Percentiles rank a stretch among this genome's conserved stretches.
Conservation (phyloP, 2,113 vertebrate genomes). For the Delphinapterus leucas region DNA sequence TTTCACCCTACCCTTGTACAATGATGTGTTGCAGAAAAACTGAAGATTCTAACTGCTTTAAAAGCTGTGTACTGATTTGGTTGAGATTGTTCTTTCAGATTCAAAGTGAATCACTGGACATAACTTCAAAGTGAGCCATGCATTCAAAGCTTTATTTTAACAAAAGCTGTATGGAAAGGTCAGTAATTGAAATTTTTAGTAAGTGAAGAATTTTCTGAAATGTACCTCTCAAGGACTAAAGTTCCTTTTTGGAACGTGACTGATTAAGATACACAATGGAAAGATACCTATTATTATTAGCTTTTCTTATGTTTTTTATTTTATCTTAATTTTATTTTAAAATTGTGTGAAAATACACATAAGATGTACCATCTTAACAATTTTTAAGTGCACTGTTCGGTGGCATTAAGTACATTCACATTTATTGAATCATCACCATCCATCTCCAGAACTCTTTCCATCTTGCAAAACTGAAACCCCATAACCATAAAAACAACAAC, state of each 20-base stretch:
- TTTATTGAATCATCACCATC: neutral
- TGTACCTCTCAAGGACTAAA: neutral
- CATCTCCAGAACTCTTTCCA: neutral
- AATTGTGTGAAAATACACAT: neutral
- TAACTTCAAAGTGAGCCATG: neutral
- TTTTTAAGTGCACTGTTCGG: neutral
- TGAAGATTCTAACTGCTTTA: neutral
- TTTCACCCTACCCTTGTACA: neutral
- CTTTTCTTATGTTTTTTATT: neutral
- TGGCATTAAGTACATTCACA: neutral
- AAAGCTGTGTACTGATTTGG: neutral
- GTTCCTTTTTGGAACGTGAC: neutral
- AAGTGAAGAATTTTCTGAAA: neutral
- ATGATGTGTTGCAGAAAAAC: neutral
- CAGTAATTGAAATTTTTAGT: neutral
- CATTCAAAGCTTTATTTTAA: neutral
- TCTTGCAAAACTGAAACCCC: neutral
- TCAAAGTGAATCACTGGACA: neutral
- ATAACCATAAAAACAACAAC: neutral
- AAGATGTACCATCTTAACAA: neutral
- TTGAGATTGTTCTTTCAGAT: neutral
- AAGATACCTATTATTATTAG: neutral
- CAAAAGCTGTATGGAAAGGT: neutral
- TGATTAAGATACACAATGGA: neutral
- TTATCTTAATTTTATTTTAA: neutral